Evolutionary conservation across 2,888 invertebrate genomes (phyloP).

Genomic region (Imbricaverruca yamaguchii): DNA sequence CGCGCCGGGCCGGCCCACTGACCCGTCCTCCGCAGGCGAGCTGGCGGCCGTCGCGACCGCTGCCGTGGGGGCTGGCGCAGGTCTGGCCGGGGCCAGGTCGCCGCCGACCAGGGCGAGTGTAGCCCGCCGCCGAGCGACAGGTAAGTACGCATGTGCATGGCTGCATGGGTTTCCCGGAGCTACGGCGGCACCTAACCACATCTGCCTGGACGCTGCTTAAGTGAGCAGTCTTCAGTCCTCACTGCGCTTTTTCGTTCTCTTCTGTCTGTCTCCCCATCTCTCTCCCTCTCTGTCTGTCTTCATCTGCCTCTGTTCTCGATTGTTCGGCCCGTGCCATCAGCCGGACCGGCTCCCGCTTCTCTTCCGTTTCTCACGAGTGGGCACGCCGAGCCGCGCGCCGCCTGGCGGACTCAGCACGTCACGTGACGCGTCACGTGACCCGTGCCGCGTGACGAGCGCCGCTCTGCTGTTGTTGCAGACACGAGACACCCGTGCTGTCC

Average conservation of each 20-base stretch:
- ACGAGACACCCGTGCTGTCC: slow-evolving; percentile 97
- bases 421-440: slow-evolving; percentile 7
- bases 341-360: no score
- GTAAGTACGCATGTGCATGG: slow-evolving; percentile 25
- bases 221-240: no score
- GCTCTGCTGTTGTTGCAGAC: slow-evolving; percentile 59
- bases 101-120: slow-evolving; percentile 21
- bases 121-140: slow-evolving; percentile 21
- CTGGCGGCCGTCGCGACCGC: no score
- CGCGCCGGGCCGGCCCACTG: slow-evolving; percentile 11
- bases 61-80: no score
- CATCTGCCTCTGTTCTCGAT: no score
- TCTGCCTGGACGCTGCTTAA: not conserved
- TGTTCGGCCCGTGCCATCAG: no score
- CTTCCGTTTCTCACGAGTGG: no score
- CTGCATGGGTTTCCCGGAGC: not conserved
- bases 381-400: slow-evolving; percentile 2
- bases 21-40: no score
- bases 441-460: not conserved
- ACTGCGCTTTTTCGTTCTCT: no score
- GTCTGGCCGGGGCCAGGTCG: no score
- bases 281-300: no score
- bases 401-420: not conserved
- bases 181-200: not conserved
- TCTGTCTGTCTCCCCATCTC: no score